These are phyloP conservation scores for Carcina quercana DNA, from an alignment of 2,888 invertebrate genomes.

Conservation along the genomic window DNA sequence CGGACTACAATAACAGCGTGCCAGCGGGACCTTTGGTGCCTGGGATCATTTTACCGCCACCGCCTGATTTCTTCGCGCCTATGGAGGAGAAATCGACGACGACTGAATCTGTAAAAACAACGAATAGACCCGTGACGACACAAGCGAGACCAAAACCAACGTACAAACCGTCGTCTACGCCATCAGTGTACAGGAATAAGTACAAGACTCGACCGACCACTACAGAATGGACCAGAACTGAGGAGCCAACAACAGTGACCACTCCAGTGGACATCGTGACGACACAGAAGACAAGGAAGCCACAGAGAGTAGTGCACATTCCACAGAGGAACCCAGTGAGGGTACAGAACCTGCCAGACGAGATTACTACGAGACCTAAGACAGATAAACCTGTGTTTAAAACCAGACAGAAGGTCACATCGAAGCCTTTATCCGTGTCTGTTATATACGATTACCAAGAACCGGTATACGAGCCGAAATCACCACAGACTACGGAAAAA, in stretches of 20 bases:
- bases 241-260: conserved; percentile 54
- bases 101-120: conserved; percentile 39
- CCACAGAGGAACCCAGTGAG: conserved; percentile 62
- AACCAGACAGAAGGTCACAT: conserved; percentile 62
- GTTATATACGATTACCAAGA: conserved; percentile 66
- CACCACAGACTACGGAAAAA: conserved; percentile 57
- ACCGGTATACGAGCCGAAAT: conserved; percentile 48
- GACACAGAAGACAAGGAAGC: conserved; percentile 49
- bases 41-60: conserved; percentile 90
- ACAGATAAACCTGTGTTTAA: conserved; percentile 61
- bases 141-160: conserved; percentile 49
- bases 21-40: conserved; percentile 91
- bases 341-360: conserved; percentile 54
- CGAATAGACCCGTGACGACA: conserved; percentile 36
- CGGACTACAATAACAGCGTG: conserved; percentile 84
- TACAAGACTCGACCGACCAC: conserved; percentile 57
- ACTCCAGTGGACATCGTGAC: conserved; percentile 57
- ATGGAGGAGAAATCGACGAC: conserved; percentile 70
- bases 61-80: conserved; percentile 89
- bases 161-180: conserved; percentile 41
- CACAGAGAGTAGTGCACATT: conserved; percentile 43
- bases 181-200: conserved; percentile 50
- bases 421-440: conserved; percentile 65
- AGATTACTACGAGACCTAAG: conserved; percentile 50
- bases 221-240: conserved; percentile 44